Percentiles rank a stretch among this genome's conserved stretches.
Conservation (phyloP, 2,113 vertebrate species). For the Phycodurus eques region DNA sequence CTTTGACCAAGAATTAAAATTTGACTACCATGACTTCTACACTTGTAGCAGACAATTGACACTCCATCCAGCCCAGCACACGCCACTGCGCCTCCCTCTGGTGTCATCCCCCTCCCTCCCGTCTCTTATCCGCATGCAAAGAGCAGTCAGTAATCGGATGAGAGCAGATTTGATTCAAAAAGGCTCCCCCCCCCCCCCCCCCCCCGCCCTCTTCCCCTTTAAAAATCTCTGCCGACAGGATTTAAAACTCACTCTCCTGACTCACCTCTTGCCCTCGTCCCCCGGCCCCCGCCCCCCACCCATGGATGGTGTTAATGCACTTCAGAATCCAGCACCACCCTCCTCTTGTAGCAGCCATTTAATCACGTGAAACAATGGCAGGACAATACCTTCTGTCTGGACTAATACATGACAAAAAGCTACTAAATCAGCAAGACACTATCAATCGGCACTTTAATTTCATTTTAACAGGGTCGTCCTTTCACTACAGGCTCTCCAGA, state of each 20-base stretch:
- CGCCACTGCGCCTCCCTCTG: neutral
- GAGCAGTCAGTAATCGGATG: constrained; percentile 81
- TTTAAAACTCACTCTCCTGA: constrained; percentile 69
- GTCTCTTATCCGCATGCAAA: constrained; percentile 77
- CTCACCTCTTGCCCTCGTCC: constrained; percentile 30
- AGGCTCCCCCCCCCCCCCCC: constrained; percentile 18
- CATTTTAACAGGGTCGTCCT: constrained; percentile 1
- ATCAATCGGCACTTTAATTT: constrained; percentile 6
- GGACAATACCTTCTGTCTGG: constrained; percentile 1
- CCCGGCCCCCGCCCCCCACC: neutral
- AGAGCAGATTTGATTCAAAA: constrained; percentile 79
- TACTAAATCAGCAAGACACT: neutral
- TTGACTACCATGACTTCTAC: neutral
- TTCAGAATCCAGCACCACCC: constrained; percentile 36
- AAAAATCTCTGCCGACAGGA: constrained; percentile 72
- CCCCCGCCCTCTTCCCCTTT: constrained; percentile 41
- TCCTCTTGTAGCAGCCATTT: constrained; percentile 39
- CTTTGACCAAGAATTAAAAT: neutral
- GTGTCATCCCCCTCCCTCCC: constrained; percentile 17
- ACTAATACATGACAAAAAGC: neutral
- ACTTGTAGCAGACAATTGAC: constrained; percentile 9
- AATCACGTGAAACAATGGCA: constrained; percentile 64
- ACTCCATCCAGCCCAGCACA: constrained; percentile 38
- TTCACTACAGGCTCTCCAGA: constrained; percentile 6
- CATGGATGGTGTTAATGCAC: constrained; percentile 54